Evolutionary conservation across 2,888 invertebrate genomes (phyloP).

Genomic region (Agrilus biguttatus): DNA sequence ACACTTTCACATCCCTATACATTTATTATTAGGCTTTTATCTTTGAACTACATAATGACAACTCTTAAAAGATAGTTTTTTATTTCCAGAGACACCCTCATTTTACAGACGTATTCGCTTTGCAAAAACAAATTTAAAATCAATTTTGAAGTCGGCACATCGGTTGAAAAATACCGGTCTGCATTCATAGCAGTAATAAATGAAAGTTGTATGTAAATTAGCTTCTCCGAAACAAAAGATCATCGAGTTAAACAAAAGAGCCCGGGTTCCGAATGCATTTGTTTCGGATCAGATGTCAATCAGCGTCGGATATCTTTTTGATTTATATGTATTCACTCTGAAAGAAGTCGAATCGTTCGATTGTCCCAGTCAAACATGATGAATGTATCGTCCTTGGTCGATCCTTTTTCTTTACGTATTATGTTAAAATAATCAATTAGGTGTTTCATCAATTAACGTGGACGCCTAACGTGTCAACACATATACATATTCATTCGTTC

Average conservation of each 20-base stretch:
- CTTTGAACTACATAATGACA: no score
- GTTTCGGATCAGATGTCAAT: slow-evolving; percentile 17
- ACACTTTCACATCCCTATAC: neutral
- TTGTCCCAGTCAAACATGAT: slow-evolving; percentile 10
- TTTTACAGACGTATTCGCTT: no score
- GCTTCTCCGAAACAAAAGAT: slow-evolving; percentile 11
- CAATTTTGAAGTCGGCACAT: neutral
- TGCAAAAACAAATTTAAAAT: no score
- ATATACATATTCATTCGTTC: neutral
- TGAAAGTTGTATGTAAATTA: slow-evolving; percentile 9
- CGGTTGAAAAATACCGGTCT: slow-evolving; percentile 2
- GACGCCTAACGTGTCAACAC: neutral
- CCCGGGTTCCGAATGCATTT: slow-evolving; percentile 14
- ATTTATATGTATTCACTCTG: slow-evolving; percentile 12
- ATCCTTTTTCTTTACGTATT: slow-evolving; percentile 5
- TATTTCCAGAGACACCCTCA: no score
- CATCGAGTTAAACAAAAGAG: slow-evolving; percentile 14
- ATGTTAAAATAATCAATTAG: slow-evolving; percentile 11
- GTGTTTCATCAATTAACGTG: slow-evolving; percentile 10
- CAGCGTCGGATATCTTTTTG: slow-evolving; percentile 15
- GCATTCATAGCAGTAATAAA: slow-evolving; percentile 1
- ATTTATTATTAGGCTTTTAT: no score
- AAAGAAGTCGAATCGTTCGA: slow-evolving; percentile 8
- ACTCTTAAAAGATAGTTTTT: no score
- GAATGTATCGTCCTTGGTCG: slow-evolving; percentile 9